Conservation (phyloP, 1,140 invertebrate genomes). For the Ephestia elutella region DNA sequence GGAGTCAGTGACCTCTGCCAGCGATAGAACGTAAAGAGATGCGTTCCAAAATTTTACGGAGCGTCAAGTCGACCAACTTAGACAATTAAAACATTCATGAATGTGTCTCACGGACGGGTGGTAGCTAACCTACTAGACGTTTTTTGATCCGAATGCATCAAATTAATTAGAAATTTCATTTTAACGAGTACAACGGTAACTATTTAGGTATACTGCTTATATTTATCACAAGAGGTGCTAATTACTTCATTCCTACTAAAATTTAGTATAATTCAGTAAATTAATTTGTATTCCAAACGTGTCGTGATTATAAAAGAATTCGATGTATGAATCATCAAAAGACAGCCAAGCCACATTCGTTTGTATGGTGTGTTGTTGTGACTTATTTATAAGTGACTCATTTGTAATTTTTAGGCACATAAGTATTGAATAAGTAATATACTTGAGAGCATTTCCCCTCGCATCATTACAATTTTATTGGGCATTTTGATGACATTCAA, state of each 20-base stretch:
- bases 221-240: background rate
- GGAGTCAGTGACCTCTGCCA: conserved; percentile 41
- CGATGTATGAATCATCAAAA: background rate
- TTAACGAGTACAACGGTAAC: background rate
- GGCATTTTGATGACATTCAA: background rate
- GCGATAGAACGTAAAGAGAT: conserved; percentile 47
- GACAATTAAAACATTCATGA: conserved; percentile 56
- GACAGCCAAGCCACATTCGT: conserved; percentile 16
- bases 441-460: too few species aligned
- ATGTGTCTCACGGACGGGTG: conserved; percentile 47
- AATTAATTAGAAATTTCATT: conserved; percentile 19
- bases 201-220: conserved; percentile 6
- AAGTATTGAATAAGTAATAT: too few species aligned
- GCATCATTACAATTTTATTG: too few species aligned
- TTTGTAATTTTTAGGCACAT: too few species aligned
- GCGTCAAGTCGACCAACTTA: conserved; percentile 39
- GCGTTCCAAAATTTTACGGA: conserved; percentile 59
- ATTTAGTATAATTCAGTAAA: conserved; percentile 3
- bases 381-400: too few species aligned
- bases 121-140: conserved; percentile 24
- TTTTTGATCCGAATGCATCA: conserved; percentile 31
- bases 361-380: background rate
- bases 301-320: background rate
- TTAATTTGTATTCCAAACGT: conserved; percentile 3
- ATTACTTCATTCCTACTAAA: background rate